Percentiles rank a stretch among this genome's conserved stretches.
phyloP scores from a whole-genome alignment of 2,888 invertebrate species.

The Anarsia innoxiella region DNA sequence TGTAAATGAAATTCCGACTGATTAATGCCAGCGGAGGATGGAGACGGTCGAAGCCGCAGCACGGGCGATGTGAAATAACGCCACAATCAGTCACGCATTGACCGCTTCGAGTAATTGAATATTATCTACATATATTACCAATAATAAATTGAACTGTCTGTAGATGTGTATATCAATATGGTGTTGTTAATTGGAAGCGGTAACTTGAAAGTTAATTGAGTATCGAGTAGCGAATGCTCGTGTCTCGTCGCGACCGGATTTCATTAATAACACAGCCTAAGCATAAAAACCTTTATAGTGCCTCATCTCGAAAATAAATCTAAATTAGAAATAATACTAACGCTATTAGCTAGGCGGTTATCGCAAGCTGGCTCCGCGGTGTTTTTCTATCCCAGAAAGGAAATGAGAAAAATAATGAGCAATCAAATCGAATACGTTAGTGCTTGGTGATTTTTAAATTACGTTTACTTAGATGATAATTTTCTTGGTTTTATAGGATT shows the following conservation, averaged over 20 bases:
- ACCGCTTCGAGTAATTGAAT: conserved; percentile 25
- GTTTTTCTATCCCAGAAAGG: conserved; percentile 33
- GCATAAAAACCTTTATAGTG: neutral
- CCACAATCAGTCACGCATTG: conserved; percentile 26
- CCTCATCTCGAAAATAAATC: neutral
- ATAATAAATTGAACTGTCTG: conserved; percentile 12
- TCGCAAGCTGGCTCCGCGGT: conserved; percentile 22
- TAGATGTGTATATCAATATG: conserved; percentile 5
- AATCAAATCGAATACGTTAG: too few species aligned
- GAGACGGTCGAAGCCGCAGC: neutral
- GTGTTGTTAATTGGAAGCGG: conserved; percentile 10
- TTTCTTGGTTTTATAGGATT: too few species aligned
- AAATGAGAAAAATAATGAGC: conserved; percentile 41
- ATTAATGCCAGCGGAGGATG: conserved; percentile 14
- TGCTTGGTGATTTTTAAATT: too few species aligned
- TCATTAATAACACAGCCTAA: neutral
- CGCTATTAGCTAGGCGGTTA: conserved; percentile 20
- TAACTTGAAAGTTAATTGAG: conserved; percentile 3
- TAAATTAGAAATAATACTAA: conserved; percentile 3
- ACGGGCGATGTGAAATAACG: conserved; percentile 22
- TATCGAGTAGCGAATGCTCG: too few species aligned
- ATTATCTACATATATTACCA: conserved; percentile 18
- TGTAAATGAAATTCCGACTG: conserved; percentile 16
- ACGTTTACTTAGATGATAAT: too few species aligned
- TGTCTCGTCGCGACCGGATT: too few species aligned